These are phyloP conservation scores for Platyscapa corneri DNA, from an alignment of 1,140 invertebrate species.

Conservation along the genomic window DNA sequence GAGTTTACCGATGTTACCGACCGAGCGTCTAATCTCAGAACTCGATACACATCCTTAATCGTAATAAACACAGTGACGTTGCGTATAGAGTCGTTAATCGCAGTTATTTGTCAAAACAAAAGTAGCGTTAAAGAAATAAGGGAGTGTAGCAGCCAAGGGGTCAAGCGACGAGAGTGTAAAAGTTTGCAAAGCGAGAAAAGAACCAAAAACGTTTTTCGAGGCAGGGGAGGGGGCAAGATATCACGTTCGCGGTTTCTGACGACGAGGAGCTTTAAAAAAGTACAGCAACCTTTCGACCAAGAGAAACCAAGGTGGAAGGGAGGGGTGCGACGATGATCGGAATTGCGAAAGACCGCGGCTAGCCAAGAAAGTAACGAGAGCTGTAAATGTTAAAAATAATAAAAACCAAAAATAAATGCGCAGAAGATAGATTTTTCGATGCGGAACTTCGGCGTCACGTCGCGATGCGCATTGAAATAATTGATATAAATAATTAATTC, in stretches of 20 bases:
- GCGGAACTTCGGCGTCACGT: slow-evolving; percentile 60
- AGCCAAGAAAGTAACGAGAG: neutral
- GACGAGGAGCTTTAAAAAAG: neutral
- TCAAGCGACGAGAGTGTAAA: neutral
- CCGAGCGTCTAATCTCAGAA: neutral
- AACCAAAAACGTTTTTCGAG: neutral
- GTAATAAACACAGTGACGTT: neutral
- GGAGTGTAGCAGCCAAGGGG: neutral
- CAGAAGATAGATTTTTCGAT: slow-evolving; percentile 60
- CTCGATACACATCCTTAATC: neutral
- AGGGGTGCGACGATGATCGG: neutral
- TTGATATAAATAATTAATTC: slow-evolving; percentile 66
- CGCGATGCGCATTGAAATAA: slow-evolving; percentile 57
- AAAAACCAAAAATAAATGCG: slow-evolving; percentile 38
- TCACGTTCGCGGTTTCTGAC: neutral
- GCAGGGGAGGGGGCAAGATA: neutral
- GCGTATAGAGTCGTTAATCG: neutral
- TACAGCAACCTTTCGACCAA: neutral
- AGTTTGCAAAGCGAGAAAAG: neutral
- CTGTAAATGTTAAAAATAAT: slow-evolving; percentile 38
- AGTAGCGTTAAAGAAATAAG: neutral
- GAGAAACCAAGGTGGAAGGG: neutral
- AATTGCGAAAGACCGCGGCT: neutral
- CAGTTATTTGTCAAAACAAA: neutral
- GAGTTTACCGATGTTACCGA: neutral